Percentiles rank a stretch among this genome's conserved stretches.
These are phyloP conservation scores for Aplocera efformata DNA, from an alignment of 2,888 invertebrate genomes.

Conservation along the genomic window DNA sequence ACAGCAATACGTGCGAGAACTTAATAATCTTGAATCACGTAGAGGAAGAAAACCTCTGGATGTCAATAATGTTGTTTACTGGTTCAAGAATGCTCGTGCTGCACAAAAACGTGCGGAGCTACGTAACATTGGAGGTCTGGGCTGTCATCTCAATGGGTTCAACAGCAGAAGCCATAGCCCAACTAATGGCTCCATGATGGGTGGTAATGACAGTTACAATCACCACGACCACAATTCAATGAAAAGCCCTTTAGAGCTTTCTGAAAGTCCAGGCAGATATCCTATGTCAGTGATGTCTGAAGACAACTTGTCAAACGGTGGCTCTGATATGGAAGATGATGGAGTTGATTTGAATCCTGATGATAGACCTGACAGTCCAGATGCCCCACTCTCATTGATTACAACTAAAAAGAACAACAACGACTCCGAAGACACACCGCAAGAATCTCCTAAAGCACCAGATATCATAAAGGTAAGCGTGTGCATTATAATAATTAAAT, in stretches of 20 bases:
- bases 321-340: conserved; percentile 86
- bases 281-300: conserved; percentile 84
- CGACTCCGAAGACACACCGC: conserved; percentile 69
- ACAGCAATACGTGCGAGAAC: conserved; percentile 95
- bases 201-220: conserved; percentile 81
- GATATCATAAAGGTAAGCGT: conserved; percentile 70
- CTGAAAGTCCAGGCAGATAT: conserved; percentile 77
- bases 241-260: conserved; percentile 82
- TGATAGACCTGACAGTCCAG: conserved; percentile 83
- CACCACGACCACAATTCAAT: conserved; percentile 79
- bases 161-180: conserved; percentile 83
- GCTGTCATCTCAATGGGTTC: conserved; percentile 83
- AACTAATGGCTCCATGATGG: conserved; percentile 82
- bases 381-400: conserved; percentile 85
- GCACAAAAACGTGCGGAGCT: conserved; percentile 95
- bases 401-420: conserved; percentile 80
- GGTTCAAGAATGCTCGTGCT: conserved; percentile 98
- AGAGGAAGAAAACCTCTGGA: conserved; percentile 96
- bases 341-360: conserved; percentile 75
- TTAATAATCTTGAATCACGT: conserved; percentile 95
- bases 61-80: conserved; percentile 97
- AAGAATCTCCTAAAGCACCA: conserved; percentile 76
- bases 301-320: conserved; percentile 83
- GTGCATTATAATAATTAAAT: background rate
- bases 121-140: conserved; percentile 81